Evolutionary conservation across 1,140 invertebrate species (phyloP), one percentile per base, ranked within the genome.

Genomic region (Archivesica marissinica): DNA sequence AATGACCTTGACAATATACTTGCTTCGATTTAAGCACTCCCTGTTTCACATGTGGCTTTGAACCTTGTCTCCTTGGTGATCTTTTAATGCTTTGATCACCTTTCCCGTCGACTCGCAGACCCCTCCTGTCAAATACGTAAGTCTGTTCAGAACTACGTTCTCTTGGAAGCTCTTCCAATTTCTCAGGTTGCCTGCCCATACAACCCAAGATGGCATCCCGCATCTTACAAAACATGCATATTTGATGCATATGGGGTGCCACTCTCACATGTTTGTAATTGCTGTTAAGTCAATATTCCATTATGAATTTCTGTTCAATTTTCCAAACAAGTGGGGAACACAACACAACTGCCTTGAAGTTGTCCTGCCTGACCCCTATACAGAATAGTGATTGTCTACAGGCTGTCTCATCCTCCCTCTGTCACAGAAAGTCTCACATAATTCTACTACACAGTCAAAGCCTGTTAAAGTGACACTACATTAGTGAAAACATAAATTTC

Each of bases 141-240:
- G 17, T n/a, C 23, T 54, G 38, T 20, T 59, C 39, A 56, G 82
- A 85, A 38, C 70, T 76, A 61, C 39, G 33, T 84, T 11, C 52
- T 54, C 56, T 41, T 39, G 44, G 15, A 30, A 52, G 33, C 72
- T 75, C 59, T 64, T 66, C 44, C 0, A 56, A 54, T 28, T 30
- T 70, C 28, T 77, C 44, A 54, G 82, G 74, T 59, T 78, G 56
- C 50, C 72, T 64, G 25, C 82, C 82, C 74, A 85, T 85, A 52
- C 82, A 85, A 38, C 56, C 82, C 2, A 85, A 68, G 23, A 85
- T n/a, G 61, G 82, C 82, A 54, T 85, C 82, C 82, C 64, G 76
- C 82, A 85, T 85, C 74, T 85, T 85, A 85, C 82, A 85, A 23
- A 85, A 77, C 33, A 85, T 59, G 50, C 82, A 85, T 85, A 74